A percentile compares a stretch with the other conserved stretches of the same genome.
Conservation (phyloP, 2,113 vertebrate genomes). For the Neogobius melanostomus region DNA sequence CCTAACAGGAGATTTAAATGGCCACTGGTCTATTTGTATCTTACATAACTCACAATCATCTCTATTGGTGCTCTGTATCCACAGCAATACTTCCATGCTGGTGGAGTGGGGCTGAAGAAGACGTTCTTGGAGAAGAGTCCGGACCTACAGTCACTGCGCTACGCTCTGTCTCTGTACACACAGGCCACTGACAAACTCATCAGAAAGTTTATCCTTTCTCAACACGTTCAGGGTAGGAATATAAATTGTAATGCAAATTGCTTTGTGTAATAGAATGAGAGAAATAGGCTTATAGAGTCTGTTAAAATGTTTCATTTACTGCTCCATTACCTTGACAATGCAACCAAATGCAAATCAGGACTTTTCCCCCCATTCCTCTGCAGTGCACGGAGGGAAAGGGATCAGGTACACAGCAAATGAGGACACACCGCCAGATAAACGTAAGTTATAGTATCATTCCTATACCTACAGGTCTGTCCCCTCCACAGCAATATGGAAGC, state of each 20-base stretch:
- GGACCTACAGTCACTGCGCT: constrained; percentile 91
- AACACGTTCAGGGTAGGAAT: constrained; percentile 85
- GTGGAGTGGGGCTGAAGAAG: constrained; percentile 94
- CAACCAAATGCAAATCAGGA: neutral
- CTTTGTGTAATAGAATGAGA: neutral
- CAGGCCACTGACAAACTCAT: constrained; percentile 98
- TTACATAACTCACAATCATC: neutral
- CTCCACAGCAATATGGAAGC: too few relatives aligned
- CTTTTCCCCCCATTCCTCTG: constrained; percentile 13
- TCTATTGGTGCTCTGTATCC: neutral
- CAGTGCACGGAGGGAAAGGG: constrained; percentile 96
- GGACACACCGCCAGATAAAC: constrained; percentile 94
- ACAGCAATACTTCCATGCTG: constrained; percentile 98
- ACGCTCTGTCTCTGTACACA: constrained; percentile 95
- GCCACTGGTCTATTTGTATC: neutral
- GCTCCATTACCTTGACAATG: constrained; percentile 22
- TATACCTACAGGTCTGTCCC: too few relatives aligned
- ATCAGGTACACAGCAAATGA: constrained; percentile 92
- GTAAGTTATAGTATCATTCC: constrained; percentile 73
- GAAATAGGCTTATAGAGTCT: constrained; percentile 39
- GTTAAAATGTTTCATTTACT: constrained; percentile 28
- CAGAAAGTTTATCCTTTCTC: constrained; percentile 94
- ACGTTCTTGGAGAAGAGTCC: constrained; percentile 97
- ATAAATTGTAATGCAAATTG: neutral
- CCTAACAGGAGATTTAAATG: neutral